Base-by-base conservation (phyloP, 2,113 vertebrate genomes). In the Erinaceus europaeus region DNA sequence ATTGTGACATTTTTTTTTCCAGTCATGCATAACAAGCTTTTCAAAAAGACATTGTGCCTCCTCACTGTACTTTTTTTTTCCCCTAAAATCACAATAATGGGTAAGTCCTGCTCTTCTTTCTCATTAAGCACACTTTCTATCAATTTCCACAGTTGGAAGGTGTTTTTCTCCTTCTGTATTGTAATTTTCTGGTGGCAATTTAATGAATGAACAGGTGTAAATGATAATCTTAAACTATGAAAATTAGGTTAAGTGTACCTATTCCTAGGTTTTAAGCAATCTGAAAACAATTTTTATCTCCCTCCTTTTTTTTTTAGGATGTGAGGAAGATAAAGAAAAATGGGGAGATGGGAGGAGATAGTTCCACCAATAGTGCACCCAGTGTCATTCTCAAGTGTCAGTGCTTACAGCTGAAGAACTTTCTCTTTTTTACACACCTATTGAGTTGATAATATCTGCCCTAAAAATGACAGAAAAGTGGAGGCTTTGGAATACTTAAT, bases 11-110 rank as follows among this genome's bases (percentile, higher is more conserved):
- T 92, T 88, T 82, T 92, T 88, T 87, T 81, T 42, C 44, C 12
- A 48, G 50, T 84, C 36, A 18, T 82, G 61, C 36, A 72, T 86
- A 81, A 83, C n/a, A 84, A 74, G 88, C 83, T 77, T 61, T 94
- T 93, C 86, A 77, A 82, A 95, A 87, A 90, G 55, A 65, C 76
- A 76, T 18, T 74, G 64, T 76, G 50, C 42, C 65, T 76, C 65
- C 57, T 90, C 73, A 64, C 23, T 23, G 14, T 62, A 34, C 44
- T 82, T 83, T 67, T 78, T 57, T 88, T 65, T 27, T 57, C n/a
- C 36, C 84, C 53, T 86, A 18, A 90, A 92, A 84, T 53, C 79
- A 81, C 55, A 52, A 61, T 90, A 91, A 81, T 46, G 21, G 62
- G 32, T 62, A 76, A 78, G 44, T n/a, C 29, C 72, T 32, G 20